Evolutionary conservation across 2,888 invertebrate genomes (phyloP).

Genomic region (Dasypogon diadema): DNA sequence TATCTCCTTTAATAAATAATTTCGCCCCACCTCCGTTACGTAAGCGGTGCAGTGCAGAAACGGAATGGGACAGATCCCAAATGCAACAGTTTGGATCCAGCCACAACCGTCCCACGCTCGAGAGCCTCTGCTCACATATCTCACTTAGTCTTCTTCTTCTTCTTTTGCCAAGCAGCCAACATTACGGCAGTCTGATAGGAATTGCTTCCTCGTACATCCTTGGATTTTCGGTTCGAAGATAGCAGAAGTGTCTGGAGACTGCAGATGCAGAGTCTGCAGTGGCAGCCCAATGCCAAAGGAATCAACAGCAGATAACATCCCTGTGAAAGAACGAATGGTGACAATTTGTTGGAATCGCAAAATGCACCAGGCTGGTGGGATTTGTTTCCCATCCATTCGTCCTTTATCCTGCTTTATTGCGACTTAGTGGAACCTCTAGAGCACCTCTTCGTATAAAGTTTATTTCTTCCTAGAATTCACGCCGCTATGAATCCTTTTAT

Average conservation of each 20-base stretch:
- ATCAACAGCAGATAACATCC: slow-evolving; percentile 33
- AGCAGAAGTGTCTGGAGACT: slow-evolving; percentile 31
- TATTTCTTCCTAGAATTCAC: slow-evolving; percentile 21
- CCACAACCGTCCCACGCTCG: not conserved
- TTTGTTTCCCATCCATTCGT: slow-evolving; percentile 35
- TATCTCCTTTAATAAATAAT: slow-evolving; percentile 48
- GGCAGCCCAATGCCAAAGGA: slow-evolving; percentile 42
- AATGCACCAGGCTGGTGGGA: slow-evolving; percentile 44
- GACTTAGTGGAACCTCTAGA: slow-evolving; percentile 29
- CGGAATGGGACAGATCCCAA: not conserved
- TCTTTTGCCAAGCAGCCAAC: slow-evolving; percentile 1
- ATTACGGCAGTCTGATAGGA: slow-evolving; percentile 18
- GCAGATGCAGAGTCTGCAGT: slow-evolving; percentile 15
- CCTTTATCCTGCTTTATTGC: slow-evolving; percentile 44
- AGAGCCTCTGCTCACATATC: not conserved
- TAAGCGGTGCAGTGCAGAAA: not conserved
- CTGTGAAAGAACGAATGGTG: slow-evolving; percentile 46
- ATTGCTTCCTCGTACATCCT: slow-evolving; percentile 46
- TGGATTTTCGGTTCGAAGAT: slow-evolving; percentile 41
- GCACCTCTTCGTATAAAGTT: slow-evolving; percentile 33
- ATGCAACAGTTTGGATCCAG: slow-evolving; percentile 46
- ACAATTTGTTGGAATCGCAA: slow-evolving; percentile 50
- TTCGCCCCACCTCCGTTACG: slow-evolving; percentile 17
- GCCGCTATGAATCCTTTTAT: slow-evolving; percentile 16
- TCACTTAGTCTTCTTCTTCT: not conserved